Evolutionary conservation across 2,888 invertebrate genomes (phyloP).

Genomic region (Melipona beecheii): DNA sequence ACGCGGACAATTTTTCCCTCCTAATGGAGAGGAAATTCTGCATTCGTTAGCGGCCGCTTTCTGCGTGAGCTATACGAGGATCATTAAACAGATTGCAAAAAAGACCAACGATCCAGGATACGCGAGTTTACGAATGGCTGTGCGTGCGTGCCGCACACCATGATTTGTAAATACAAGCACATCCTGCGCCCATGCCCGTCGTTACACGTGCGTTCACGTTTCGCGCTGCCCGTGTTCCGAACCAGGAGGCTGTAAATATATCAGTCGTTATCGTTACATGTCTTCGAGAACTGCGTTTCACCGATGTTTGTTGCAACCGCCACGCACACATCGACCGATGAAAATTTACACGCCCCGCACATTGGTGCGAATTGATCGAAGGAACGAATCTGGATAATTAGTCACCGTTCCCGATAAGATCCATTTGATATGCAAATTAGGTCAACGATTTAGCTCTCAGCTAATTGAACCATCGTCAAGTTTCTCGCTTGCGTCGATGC

Average conservation of each 20-base stretch:
- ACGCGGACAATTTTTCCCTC: constrained; percentile 14
- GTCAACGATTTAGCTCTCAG: neutral
- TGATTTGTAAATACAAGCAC: constrained; percentile 41
- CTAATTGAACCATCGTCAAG: constrained; percentile 1
- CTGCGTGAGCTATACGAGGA: constrained; percentile 56
- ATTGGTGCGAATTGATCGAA: constrained; percentile 14
- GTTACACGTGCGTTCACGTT: constrained; percentile 4
- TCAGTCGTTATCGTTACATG: constrained; percentile 50
- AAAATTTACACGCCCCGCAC: constrained; percentile 5
- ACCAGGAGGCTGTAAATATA: constrained; percentile 42
- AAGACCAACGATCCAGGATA: constrained; percentile 51
- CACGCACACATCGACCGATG: neutral
- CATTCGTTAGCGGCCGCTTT: constrained; percentile 42
- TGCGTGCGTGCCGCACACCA: constrained; percentile 32
- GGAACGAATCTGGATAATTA: constrained; percentile 5
- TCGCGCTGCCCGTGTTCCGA: constrained; percentile 13
- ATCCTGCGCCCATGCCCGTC: constrained; percentile 36
- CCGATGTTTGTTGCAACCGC: neutral
- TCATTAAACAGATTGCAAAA: constrained; percentile 61
- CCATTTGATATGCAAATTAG: constrained; percentile 6
- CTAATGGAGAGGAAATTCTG: constrained; percentile 12
- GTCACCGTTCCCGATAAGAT: neutral
- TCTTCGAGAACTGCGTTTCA: neutral
- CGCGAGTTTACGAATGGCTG: constrained; percentile 45
- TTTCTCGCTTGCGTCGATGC: neutral